phyloP scores from a whole-genome alignment of 2,888 invertebrate genomes.

The Yponomeuta plumbellus region DNA sequence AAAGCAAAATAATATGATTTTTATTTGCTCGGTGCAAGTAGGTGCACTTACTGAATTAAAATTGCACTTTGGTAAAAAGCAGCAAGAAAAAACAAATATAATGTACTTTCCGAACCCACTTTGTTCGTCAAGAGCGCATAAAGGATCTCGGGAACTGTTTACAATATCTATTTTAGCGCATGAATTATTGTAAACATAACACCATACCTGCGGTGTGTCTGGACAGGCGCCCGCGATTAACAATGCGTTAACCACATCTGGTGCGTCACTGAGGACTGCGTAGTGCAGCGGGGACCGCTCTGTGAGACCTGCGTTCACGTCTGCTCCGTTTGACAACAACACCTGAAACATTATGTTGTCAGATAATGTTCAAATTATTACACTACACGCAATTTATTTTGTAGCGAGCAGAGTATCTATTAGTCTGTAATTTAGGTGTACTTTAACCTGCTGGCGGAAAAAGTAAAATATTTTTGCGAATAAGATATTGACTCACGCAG shows the following conservation, averaged over 20 bases:
- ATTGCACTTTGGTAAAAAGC: not conserved
- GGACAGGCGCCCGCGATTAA: conserved; percentile 87
- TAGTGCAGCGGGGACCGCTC: conserved; percentile 88
- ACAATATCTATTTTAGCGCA: conserved; percentile 10
- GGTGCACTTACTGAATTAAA: too few species aligned
- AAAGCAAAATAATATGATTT: too few species aligned
- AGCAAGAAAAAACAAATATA: not conserved
- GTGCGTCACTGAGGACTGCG: conserved; percentile 86
- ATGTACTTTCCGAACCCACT: not conserved
- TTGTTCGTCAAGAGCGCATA: not conserved
- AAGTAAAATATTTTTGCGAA: too few species aligned
- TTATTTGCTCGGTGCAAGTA: too few species aligned
- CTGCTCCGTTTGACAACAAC: conserved; percentile 84
- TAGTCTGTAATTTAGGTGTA: too few species aligned
- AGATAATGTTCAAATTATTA: too few species aligned
- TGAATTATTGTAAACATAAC: conserved; percentile 8
- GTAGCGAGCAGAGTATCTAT: too few species aligned
- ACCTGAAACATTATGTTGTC: conserved; percentile 50
- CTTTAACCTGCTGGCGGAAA: too few species aligned
- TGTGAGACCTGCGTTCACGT: conserved; percentile 84
- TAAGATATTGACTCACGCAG: too few species aligned
- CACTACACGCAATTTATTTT: too few species aligned
- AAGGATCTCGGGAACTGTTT: not conserved
- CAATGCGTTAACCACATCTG: conserved; percentile 83
- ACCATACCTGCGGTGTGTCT: conserved; percentile 86